Conservation (phyloP, 2,797 vertebrate species). For the Pangasius mekongensis region DNA sequence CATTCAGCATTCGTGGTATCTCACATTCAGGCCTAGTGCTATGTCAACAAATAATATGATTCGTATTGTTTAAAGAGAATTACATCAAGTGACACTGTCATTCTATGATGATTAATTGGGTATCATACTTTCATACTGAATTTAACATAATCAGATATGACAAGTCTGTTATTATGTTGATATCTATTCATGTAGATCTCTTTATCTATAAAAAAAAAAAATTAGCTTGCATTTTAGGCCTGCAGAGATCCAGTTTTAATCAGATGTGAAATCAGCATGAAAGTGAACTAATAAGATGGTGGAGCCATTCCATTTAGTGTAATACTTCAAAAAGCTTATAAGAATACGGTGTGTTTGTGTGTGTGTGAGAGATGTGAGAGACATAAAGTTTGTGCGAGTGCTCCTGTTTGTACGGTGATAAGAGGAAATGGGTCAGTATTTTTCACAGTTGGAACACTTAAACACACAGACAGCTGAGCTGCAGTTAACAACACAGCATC, state of each 20-base stretch:
- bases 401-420: conserved; percentile 42
- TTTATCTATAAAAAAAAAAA: background rate
- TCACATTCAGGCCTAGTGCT: background rate
- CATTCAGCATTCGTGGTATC: background rate
- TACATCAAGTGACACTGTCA: background rate
- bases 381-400: conserved; percentile 15
- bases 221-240: background rate
- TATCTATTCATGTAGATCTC: background rate
- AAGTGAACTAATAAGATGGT: background rate
- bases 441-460: conserved; percentile 50
- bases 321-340: background rate
- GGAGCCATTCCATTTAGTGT: background rate
- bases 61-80: background rate
- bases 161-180: background rate
- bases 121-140: background rate
- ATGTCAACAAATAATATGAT: background rate
- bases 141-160: background rate
- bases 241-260: background rate
- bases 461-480: conserved; percentile 11
- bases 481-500: conserved; percentile 28
- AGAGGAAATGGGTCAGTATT: conserved; percentile 50
- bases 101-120: background rate
- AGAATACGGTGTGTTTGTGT: too few species aligned
- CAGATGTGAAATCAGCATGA: background rate
- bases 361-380: background rate